These are phyloP conservation scores for Luscinia megarhynchos DNA, from an alignment of 2,797 vertebrate genomes.

Conservation along the genomic window DNA sequence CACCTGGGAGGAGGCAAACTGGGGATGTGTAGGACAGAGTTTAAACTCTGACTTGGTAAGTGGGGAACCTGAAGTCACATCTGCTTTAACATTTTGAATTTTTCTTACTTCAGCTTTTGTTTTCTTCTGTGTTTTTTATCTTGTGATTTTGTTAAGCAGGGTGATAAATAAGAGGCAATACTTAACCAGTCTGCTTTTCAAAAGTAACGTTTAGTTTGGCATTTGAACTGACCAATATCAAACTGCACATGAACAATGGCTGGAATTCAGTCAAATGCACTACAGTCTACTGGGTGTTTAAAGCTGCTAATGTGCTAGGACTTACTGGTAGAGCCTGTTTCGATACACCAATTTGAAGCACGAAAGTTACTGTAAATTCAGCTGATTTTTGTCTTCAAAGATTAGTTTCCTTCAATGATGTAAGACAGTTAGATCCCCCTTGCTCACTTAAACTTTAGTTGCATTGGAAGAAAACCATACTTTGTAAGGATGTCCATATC, in stretches of 20 bases:
- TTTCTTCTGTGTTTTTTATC: not conserved
- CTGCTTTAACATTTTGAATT: not conserved
- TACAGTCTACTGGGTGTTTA: not conserved
- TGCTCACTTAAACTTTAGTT: not conserved
- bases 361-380: not conserved
- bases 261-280: not conserved
- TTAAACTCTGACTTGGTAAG: not conserved
- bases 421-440: not conserved
- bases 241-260: not conserved
- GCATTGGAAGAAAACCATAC: not conserved
- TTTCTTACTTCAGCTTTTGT: not conserved
- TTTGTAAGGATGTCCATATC: not conserved
- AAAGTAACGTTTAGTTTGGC: not conserved
- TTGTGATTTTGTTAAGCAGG: not conserved
- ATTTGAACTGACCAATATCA: not conserved
- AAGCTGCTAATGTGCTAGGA: not conserved
- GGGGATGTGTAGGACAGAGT: not conserved
- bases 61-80: not conserved
- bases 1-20: accelerated
- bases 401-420: not conserved
- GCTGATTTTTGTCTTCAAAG: not conserved
- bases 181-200: not conserved
- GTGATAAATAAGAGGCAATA: not conserved
- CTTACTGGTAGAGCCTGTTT: not conserved
- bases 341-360: not conserved